These are phyloP conservation scores for Apomyelois bistriatella DNA, from an alignment of 2,888 invertebrate genomes.

Conservation along the genomic window DNA sequence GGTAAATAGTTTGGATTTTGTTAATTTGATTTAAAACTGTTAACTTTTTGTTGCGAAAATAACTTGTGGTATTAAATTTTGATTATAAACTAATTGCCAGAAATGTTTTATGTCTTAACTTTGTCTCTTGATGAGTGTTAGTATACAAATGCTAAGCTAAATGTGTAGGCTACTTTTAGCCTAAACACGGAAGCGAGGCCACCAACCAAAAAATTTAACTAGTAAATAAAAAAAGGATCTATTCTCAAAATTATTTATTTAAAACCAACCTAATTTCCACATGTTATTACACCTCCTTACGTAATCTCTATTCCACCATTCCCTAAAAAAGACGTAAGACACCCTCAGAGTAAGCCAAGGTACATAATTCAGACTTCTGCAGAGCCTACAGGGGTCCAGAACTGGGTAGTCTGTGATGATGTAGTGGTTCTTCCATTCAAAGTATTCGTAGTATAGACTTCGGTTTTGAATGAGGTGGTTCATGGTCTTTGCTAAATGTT, in stretches of 20 bases:
- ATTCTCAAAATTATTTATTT: neutral
- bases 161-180: too few species aligned
- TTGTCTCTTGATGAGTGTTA: too few species aligned
- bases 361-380: slow-evolving; percentile 43
- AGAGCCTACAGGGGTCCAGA: slow-evolving; percentile 47
- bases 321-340: slow-evolving; percentile 37
- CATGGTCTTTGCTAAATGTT: slow-evolving; percentile 41
- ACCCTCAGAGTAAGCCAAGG: slow-evolving; percentile 32
- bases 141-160: too few species aligned
- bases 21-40: slow-evolving; percentile 7
- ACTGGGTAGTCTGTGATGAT: slow-evolving; percentile 30
- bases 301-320: slow-evolving; percentile 55
- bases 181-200: too few species aligned
- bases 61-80: neutral
- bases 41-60: neutral
- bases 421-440: slow-evolving; percentile 56
- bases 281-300: slow-evolving; percentile 27
- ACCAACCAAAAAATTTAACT: too few species aligned
- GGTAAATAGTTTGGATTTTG: slow-evolving; percentile 7
- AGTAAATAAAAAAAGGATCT: too few species aligned
- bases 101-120: neutral
- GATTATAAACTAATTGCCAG: neutral
- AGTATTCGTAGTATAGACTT: slow-evolving; percentile 45
- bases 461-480: slow-evolving; percentile 36
- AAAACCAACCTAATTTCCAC: slow-evolving; percentile 4